Conservation (phyloP, 2,888 invertebrate species). For the Pyrochroa serraticornis region DNA sequence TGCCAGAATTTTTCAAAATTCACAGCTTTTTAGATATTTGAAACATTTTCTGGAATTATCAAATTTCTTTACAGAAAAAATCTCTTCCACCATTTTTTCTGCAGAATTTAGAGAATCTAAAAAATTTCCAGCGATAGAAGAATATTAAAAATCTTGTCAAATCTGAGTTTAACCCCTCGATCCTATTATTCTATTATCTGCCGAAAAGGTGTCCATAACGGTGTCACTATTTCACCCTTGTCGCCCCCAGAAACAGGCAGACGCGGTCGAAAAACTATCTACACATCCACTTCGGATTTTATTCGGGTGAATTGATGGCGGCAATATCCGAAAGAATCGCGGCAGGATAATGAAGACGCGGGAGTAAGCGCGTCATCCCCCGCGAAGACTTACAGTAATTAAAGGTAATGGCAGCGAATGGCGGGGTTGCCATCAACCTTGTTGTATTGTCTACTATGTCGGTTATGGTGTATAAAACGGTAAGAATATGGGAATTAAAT, state of each 20-base stretch:
- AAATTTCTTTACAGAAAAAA: too few species aligned
- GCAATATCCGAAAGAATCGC: too few species aligned
- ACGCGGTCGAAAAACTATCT: not conserved
- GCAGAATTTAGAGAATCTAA: too few species aligned
- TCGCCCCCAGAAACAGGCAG: constrained; percentile 2
- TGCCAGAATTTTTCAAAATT: too few species aligned
- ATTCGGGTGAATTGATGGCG: too few species aligned
- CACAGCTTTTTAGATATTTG: too few species aligned
- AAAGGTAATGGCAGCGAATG: constrained; percentile 3
- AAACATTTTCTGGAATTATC: too few species aligned
- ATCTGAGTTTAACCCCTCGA: too few species aligned
- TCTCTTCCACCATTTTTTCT: too few species aligned
- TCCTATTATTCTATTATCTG: constrained; percentile 15
- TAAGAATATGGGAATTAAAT: constrained; percentile 51
- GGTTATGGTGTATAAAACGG: constrained; percentile 38
- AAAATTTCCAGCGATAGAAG: too few species aligned
- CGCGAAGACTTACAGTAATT: not conserved
- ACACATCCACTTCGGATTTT: not conserved
- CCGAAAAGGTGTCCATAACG: constrained; percentile 1
- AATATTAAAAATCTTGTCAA: too few species aligned
- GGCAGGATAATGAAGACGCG: too few species aligned
- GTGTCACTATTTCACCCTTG: constrained; percentile 4
- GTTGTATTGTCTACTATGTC: constrained; percentile 37
- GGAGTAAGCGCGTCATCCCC: not conserved
- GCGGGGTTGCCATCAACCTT: constrained; percentile 11